These are phyloP conservation scores for Auanema freiburgensis DNA, from an alignment of 2,888 invertebrate species.

Conservation along the genomic window DNA sequence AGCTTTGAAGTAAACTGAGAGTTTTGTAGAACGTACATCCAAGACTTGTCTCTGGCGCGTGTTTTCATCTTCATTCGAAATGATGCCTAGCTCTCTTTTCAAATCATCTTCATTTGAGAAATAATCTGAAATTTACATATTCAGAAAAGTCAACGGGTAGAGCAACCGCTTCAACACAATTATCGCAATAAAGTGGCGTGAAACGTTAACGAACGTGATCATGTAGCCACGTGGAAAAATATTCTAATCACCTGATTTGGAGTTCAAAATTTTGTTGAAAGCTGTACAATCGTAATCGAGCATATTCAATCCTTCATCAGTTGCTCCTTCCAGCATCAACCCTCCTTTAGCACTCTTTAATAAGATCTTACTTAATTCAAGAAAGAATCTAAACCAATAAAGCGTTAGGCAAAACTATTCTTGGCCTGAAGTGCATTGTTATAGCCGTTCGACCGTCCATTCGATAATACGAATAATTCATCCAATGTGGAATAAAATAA, in stretches of 20 bases:
- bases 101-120: neutral
- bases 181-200: no score
- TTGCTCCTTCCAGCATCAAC: neutral
- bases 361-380: no score
- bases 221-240: no score
- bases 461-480: conserved; percentile 63
- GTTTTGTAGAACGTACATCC: neutral
- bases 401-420: conserved; percentile 53
- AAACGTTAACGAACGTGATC: no score
- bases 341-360: conserved; percentile 12
- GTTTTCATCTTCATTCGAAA: neutral
- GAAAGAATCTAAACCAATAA: conserved; percentile 38
- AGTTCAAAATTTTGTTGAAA: conserved; percentile 13
- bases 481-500: conserved; percentile 65
- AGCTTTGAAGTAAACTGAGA: neutral
- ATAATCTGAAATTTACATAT: neutral
- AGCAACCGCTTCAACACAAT: neutral
- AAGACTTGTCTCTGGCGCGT: no score
- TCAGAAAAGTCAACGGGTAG: neutral
- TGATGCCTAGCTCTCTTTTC: neutral
- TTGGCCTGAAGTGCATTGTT: conserved; percentile 48
- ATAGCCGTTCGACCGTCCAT: conserved; percentile 37
- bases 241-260: conserved; percentile 4
- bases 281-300: conserved; percentile 14
- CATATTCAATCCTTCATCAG: conserved; percentile 7